Percentiles rank a stretch among this genome's conserved stretches.
These are phyloP conservation scores for Amphiprion percula DNA, from an alignment of 2,113 vertebrate genomes.

Conservation along the genomic window DNA sequence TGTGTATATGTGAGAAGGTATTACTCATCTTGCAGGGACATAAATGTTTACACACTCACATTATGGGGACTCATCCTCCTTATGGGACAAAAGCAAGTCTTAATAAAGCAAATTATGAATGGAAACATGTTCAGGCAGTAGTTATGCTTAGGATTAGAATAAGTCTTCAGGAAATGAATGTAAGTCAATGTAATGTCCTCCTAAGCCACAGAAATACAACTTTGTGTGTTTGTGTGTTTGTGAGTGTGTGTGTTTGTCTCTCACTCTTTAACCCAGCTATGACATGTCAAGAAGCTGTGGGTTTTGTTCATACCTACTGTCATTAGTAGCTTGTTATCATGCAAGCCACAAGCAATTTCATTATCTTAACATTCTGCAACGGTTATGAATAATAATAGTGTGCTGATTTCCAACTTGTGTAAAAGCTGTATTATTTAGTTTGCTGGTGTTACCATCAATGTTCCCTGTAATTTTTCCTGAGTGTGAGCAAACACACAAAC, in stretches of 20 bases:
- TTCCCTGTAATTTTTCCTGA: too few species aligned
- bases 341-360: slow-evolving; percentile 36
- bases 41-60: too few species aligned
- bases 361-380: slow-evolving; percentile 36
- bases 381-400: slow-evolving; percentile 44
- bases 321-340: slow-evolving; percentile 52
- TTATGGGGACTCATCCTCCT: too few species aligned
- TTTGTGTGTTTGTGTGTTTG: background rate
- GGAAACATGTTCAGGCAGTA: too few species aligned
- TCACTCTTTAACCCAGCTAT: slow-evolving; percentile 33
- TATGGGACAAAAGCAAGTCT: too few species aligned
- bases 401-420: slow-evolving; percentile 10
- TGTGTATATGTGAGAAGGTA: slow-evolving; percentile 25
- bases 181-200: too few species aligned
- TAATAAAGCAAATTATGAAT: too few species aligned
- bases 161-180: too few species aligned
- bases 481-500: too few species aligned
- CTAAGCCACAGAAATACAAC: too few species aligned
- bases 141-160: too few species aligned
- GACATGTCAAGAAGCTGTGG: slow-evolving; percentile 37
- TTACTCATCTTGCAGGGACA: too few species aligned
- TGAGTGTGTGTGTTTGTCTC: background rate
- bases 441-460: background rate
- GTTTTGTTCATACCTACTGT: slow-evolving; percentile 47
- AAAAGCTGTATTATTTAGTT: background rate